Conservation (phyloP, 2,888 invertebrate species). For the Melinaea marsaeus region DNA sequence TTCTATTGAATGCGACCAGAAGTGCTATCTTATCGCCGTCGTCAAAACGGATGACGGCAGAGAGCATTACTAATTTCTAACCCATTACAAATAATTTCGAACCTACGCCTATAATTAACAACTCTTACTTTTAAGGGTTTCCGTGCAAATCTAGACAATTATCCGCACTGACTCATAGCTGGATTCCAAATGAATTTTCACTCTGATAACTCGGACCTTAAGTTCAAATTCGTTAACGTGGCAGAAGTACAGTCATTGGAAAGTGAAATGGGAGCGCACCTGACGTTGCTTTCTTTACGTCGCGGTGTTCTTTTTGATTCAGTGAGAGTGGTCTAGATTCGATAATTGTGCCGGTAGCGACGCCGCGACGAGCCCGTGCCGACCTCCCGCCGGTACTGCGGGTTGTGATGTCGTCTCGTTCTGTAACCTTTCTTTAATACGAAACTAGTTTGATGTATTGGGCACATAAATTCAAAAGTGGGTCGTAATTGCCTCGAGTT, state of each 20-base stretch:
- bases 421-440: slow-evolving; percentile 23
- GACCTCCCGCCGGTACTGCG: slow-evolving; percentile 43
- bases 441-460: slow-evolving; percentile 23
- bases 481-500: slow-evolving; percentile 11
- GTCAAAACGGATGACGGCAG: slow-evolving; percentile 6
- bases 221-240: slow-evolving; percentile 45
- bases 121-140: slow-evolving; percentile 57
- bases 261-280: slow-evolving; percentile 77
- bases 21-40: background rate
- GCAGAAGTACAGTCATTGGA: slow-evolving; percentile 67
- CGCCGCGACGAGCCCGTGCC: slow-evolving; percentile 59
- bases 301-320: slow-evolving; percentile 71
- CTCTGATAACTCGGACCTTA: slow-evolving; percentile 39
- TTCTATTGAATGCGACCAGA: too few relatives aligned
- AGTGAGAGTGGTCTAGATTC: slow-evolving; percentile 77
- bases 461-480: slow-evolving; percentile 15
- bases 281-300: slow-evolving; percentile 74
- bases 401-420: slow-evolving; percentile 31
- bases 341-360: slow-evolving; percentile 71
- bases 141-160: slow-evolving; percentile 72
- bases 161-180: slow-evolving; percentile 48
- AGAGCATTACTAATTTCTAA: slow-evolving; percentile 31
- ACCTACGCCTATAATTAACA: slow-evolving; percentile 63
- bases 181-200: slow-evolving; percentile 31
- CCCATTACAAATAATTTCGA: slow-evolving; percentile 49